Evolutionary conservation across 1,140 invertebrate species (phyloP).

Genomic region (Psix sp.): DNA sequence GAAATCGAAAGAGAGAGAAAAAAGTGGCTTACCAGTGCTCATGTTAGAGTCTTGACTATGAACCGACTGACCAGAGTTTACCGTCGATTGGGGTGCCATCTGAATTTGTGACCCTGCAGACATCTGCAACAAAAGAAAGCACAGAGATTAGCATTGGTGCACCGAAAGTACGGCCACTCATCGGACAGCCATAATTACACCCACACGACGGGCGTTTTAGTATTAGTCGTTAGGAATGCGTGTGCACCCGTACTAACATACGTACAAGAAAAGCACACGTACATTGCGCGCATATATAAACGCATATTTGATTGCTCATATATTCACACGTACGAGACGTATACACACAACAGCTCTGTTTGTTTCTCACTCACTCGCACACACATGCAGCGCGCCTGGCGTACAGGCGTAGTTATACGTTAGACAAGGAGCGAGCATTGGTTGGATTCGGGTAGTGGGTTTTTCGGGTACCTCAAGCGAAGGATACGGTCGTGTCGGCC

Average conservation of each 20-base stretch:
- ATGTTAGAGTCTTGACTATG: constrained; percentile 97
- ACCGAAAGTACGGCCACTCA: constrained; percentile 2
- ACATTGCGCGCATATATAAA: too few species aligned
- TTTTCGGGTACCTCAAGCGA: constrained; percentile 37
- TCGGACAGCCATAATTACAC: constrained; percentile 22
- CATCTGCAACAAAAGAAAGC: constrained; percentile 83
- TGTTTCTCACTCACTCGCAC: too few species aligned
- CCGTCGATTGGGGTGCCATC: constrained; percentile 93
- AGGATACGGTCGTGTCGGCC: constrained; percentile 27
- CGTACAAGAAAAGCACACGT: too few species aligned
- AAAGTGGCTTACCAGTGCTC: constrained; percentile 86
- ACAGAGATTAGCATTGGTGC: constrained; percentile 33
- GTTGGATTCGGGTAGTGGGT: background rate
- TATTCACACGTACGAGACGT: too few species aligned
- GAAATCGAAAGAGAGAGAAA: background rate
- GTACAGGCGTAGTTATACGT: too few species aligned
- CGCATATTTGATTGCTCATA: too few species aligned
- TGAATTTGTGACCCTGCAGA: constrained; percentile 95
- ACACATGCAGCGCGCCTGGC: too few species aligned
- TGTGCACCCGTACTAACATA: too few species aligned
- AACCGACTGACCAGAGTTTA: constrained; percentile 90
- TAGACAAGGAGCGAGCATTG: too few species aligned
- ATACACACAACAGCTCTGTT: too few species aligned
- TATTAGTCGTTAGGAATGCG: too few species aligned
- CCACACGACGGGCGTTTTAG: background rate